Percentiles rank a stretch among this genome's conserved stretches.
phyloP scores from a whole-genome alignment of 2,113 vertebrate genomes.

The Chamaetylas fuelleborni region DNA sequence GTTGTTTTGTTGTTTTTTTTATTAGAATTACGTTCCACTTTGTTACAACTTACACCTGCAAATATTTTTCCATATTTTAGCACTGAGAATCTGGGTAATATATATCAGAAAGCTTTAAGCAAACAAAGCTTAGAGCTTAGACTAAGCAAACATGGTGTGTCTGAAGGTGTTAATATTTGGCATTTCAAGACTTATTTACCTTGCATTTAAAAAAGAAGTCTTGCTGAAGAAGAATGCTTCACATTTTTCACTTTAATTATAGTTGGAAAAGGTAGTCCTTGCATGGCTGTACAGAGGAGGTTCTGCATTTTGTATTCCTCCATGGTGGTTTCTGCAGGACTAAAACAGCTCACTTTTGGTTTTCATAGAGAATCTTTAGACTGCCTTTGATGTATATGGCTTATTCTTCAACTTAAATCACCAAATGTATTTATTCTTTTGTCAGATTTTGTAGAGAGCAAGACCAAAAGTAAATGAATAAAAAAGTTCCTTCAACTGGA shows the following conservation, averaged over 20 bases:
- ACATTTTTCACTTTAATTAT: not conserved
- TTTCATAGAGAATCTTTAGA: not conserved
- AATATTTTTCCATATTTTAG: not conserved
- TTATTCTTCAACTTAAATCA: not conserved
- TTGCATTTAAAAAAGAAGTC: not conserved
- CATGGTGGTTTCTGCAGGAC: not conserved
- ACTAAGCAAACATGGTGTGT: not conserved
- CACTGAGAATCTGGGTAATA: not conserved
- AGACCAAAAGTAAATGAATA: not conserved
- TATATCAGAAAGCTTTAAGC: not conserved
- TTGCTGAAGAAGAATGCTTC: not conserved
- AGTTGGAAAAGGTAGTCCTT: not conserved
- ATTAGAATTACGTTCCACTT: not conserved
- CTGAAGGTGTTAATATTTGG: not conserved
- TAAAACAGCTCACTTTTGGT: not conserved
- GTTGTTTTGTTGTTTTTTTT: not conserved
- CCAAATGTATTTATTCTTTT: not conserved
- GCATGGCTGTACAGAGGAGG: not conserved
- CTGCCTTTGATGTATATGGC: not conserved
- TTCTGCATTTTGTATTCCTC: not conserved
- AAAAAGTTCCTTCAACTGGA: not conserved
- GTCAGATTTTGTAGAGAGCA: not conserved
- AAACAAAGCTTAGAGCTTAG: not conserved
- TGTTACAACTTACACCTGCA: not conserved
- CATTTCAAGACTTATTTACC: not conserved